Evolutionary conservation across 2,888 invertebrate genomes (phyloP).

Genomic region (Acronicta leporina): DNA sequence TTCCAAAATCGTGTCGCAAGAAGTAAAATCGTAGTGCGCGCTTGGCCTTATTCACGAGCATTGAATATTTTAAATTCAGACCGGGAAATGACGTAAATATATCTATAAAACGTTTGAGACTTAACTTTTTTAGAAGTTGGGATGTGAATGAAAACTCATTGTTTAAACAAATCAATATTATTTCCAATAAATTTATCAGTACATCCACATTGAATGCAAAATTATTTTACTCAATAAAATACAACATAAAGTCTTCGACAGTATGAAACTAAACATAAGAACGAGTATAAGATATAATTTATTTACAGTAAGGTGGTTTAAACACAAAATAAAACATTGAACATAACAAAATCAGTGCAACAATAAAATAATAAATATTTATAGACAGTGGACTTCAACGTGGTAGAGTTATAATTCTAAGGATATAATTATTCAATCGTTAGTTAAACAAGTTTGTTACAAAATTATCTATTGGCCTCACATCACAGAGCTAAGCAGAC

Average conservation of each 20-base stretch:
- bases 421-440: constrained; percentile 79
- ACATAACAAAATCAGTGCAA: constrained; percentile 88
- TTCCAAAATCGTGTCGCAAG: too few relatives aligned
- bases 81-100: constrained; percentile 35
- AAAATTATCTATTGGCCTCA: constrained; percentile 88
- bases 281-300: constrained; percentile 80
- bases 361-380: constrained; percentile 88
- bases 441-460: constrained; percentile 86
- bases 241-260: constrained; percentile 85
- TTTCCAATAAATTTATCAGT: constrained; percentile 88
- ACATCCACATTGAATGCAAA: constrained; percentile 87
- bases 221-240: constrained; percentile 79
- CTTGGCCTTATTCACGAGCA: constrained; percentile 36
- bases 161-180: constrained; percentile 89
- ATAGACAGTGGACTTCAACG: constrained; percentile 85
- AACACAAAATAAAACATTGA: constrained; percentile 87
- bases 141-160: constrained; percentile 52
- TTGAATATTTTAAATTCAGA: constrained; percentile 53
- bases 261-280: constrained; percentile 81
- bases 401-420: constrained; percentile 85
- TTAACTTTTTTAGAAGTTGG: too few relatives aligned
- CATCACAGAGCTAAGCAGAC: constrained; percentile 87
- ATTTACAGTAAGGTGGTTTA: constrained; percentile 86
- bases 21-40: too few relatives aligned
- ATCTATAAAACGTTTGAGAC: not conserved